Base-by-base conservation (phyloP, 1,140 invertebrate genomes). In the Papilio machaon region DNA sequence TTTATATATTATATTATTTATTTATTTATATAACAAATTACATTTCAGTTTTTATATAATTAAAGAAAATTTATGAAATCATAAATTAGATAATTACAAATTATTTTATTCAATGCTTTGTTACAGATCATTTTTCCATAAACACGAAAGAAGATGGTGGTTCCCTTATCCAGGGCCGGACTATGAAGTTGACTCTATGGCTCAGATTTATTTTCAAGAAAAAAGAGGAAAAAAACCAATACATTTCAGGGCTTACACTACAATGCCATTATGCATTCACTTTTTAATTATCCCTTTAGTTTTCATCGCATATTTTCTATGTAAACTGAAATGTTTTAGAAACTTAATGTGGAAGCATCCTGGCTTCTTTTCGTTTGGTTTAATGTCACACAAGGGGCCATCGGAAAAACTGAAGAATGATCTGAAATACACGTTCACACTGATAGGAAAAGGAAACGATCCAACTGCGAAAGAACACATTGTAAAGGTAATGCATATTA, bases 161-260 rank as follows among this genome's bases (percentile, higher is more conserved):
- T 82, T 97, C 10, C 96, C 97, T 15, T 99, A 98, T 90, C 96
- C 96, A 2, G 97, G 97, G 9, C 95, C 97, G 58, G 98, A 99
- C 95, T 95, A 96, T 79, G 97, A 98, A n/a, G 96, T 99, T 19
- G 96, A 97, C 1, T 87, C 96, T 46, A 95, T 98, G 67, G 96
- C 97, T 8, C 97, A 98, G 84, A 95, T 97, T 81, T 97, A 96
- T 90, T 96, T 97, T 13, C 97, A 96, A 84, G 95, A 97, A 52
- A 93, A 96, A n/a, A 95, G 97, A 35, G 96, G 97, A 76, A 95
- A 96, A 85, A 95, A 96, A 74, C 97, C 98, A 8, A 95, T 96
- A 11, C 96, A 97, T 90, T 93, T 97, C 58, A 84, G 82, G 74
- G 95, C 95, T 7, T 97, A 97, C 85, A 81, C 97, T 4, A 95